Conservation (phyloP, 2,113 vertebrate species). For the Spea multiplicata region DNA sequence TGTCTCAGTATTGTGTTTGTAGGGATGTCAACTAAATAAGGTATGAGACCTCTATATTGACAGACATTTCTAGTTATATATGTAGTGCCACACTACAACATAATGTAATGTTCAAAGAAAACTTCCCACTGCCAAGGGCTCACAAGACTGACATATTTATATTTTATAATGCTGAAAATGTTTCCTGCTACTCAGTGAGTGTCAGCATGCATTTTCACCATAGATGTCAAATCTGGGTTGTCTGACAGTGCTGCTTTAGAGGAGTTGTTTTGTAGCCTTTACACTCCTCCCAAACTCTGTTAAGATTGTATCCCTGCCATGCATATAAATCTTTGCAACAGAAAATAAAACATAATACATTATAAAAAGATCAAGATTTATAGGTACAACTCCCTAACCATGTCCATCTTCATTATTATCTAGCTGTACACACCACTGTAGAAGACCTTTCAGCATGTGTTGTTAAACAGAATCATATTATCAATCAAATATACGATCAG, state of each 20-base stretch:
- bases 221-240: neutral
- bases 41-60: no score
- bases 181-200: no score
- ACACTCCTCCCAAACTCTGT: neutral
- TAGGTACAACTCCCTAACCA: neutral
- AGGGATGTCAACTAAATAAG: no score
- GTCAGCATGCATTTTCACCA: no score
- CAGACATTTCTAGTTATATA: no score
- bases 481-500: constrained; percentile 41
- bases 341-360: neutral
- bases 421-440: neutral
- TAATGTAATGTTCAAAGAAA: no score
- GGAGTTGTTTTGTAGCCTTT: neutral
- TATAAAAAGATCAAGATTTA: neutral
- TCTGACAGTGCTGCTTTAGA: neutral
- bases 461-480: constrained; percentile 42
- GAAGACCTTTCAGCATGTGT: constrained; percentile 17
- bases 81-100: no score
- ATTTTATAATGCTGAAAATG: no score
- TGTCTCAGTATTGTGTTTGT: no score
- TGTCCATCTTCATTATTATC: constrained; percentile 3
- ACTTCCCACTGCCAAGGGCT: no score
- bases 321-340: neutral
- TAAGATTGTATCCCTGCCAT: neutral
- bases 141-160: no score